A percentile compares a stretch with the other conserved stretches of the same genome.
phyloP scores from a whole-genome alignment of 2,888 invertebrate species.

The Lamellibrachia columna region DNA sequence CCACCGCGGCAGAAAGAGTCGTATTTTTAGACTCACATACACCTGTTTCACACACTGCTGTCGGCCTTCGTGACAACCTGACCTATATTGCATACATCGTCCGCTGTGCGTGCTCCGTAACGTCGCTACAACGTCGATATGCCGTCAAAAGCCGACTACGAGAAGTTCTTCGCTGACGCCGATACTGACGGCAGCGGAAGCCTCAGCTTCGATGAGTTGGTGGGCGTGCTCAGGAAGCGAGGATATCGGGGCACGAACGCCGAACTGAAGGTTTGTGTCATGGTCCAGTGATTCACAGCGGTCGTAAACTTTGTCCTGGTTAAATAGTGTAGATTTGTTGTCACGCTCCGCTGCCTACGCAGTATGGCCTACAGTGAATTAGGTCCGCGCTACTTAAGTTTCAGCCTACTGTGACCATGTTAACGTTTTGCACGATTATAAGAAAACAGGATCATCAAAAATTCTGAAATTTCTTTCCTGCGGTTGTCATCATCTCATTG shows the following conservation, averaged over 20 bases:
- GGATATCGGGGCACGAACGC: conserved; percentile 25
- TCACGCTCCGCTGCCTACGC: background rate
- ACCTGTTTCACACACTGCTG: background rate
- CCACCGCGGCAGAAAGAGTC: background rate
- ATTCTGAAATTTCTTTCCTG: no score
- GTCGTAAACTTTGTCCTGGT: background rate
- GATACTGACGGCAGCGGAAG: conserved; percentile 37
- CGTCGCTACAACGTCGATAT: conserved; percentile 23
- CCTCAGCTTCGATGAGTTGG: conserved; percentile 35
- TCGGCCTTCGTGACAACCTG: background rate
- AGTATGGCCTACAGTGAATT: background rate
- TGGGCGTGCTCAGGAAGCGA: conserved; percentile 31
- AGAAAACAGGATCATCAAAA: no score
- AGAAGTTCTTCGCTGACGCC: conserved; percentile 37
- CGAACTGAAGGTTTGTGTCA: conserved; percentile 17
- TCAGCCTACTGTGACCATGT: no score
- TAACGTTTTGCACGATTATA: no score
- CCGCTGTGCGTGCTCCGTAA: background rate
- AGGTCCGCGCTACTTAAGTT: background rate
- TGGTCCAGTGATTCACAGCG: background rate
- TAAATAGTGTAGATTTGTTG: background rate
- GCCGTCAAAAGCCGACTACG: conserved; percentile 28
- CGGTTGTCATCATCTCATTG: no score
- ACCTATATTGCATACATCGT: background rate
- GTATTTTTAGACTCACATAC: background rate